Conservation (phyloP, 1,140 invertebrate genomes). For the Glossosoma conforme region DNA sequence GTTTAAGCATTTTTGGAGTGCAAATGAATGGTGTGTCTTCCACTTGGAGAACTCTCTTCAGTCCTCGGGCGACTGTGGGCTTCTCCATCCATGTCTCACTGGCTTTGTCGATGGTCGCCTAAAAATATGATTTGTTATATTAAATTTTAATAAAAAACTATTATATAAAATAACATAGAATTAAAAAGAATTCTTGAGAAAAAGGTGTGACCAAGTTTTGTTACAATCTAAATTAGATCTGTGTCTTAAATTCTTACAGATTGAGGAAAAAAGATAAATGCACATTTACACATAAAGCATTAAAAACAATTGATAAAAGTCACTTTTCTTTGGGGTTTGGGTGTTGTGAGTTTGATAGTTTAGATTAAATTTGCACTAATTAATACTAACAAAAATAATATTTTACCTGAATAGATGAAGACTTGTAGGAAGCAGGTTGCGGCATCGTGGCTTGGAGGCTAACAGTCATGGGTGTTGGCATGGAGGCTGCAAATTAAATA, state of each 20-base stretch:
- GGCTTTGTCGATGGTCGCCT: conserved; percentile 47
- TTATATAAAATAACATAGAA: not conserved
- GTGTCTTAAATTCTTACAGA: too few relatives aligned
- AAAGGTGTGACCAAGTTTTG: too few relatives aligned
- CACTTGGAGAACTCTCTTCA: conserved; percentile 41
- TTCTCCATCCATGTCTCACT: conserved; percentile 46
- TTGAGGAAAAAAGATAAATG: too few relatives aligned
- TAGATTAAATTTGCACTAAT: too few relatives aligned
- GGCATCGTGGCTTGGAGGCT: conserved; percentile 40
- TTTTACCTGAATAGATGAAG: conserved; percentile 45
- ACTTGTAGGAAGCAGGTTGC: conserved; percentile 45
- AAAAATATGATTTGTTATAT: conserved; percentile 6
- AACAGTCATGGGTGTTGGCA: conserved; percentile 45
- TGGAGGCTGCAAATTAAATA: conserved; percentile 38
- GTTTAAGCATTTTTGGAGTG: conserved; percentile 39
- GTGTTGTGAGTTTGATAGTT: too few relatives aligned
- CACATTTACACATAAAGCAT: too few relatives aligned
- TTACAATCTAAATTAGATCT: too few relatives aligned
- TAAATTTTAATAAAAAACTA: not conserved
- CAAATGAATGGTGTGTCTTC: conserved; percentile 49
- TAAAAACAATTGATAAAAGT: too few relatives aligned
- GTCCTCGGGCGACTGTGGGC: conserved; percentile 37
- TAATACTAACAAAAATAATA: conserved; percentile 2
- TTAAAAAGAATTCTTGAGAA: not conserved
- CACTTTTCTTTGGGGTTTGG: too few relatives aligned